Conservation (phyloP, 2,113 vertebrate species). For the Gambusia affinis region DNA sequence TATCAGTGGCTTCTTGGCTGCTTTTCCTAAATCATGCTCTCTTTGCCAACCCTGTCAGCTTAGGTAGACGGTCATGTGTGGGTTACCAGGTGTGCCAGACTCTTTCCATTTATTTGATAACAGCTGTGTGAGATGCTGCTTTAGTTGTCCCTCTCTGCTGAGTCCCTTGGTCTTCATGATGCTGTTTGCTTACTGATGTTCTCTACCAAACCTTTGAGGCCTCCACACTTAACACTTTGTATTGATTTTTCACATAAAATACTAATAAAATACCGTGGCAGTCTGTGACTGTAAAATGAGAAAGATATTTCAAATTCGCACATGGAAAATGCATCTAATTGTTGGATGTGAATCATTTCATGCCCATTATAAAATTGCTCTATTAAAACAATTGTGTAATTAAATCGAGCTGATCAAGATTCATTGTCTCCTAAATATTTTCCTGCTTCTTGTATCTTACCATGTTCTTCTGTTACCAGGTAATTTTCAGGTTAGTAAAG, state of each 20-base stretch:
- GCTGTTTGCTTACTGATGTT: too few relatives aligned
- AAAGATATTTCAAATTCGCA: neutral
- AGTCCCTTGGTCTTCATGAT: too few relatives aligned
- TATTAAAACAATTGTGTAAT: too few relatives aligned
- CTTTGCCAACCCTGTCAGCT: neutral
- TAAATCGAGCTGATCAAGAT: neutral
- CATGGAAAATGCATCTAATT: neutral
- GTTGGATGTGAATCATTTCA: neutral
- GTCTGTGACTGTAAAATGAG: neutral
- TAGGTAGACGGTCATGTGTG: too few relatives aligned
- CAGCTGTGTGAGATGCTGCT: too few relatives aligned
- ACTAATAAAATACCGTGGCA: neutral
- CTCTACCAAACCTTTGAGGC: too few relatives aligned
- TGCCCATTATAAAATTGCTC: neutral
- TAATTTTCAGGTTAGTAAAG: conserved; percentile 80
- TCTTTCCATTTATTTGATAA: too few relatives aligned
- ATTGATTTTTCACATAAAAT: neutral
- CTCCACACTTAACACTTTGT: neutral
- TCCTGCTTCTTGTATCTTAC: neutral
- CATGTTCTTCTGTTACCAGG: conserved; percentile 60
- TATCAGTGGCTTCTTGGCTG: neutral
- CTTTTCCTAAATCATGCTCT: neutral
- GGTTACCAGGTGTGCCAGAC: too few relatives aligned
- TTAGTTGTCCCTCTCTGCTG: too few relatives aligned
- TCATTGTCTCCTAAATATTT: neutral